Conservation (phyloP, 2,888 invertebrate species). For the Adineta ricciae region DNA sequence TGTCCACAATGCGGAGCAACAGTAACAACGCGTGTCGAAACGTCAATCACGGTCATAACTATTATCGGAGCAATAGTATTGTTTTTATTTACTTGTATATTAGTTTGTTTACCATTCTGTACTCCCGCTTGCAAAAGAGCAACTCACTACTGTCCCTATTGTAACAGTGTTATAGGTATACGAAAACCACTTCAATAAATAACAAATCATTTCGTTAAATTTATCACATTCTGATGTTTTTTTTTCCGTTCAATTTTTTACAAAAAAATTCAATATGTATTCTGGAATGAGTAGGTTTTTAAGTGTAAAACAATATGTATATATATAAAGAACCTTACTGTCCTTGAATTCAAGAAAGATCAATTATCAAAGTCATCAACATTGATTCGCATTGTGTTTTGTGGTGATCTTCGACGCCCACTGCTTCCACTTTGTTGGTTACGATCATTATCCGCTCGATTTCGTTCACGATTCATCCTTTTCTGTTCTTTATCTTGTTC, state of each 20-base stretch:
- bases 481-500: not conserved
- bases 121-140: not conserved
- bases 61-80: not conserved
- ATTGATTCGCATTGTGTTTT: not conserved
- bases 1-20: not conserved
- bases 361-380: not conserved
- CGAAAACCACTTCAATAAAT: not conserved
- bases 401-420: not conserved
- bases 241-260: not conserved
- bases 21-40: not conserved
- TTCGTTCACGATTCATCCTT: not conserved
- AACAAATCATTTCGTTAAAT: not conserved
- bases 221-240: not conserved
- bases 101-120: not conserved
- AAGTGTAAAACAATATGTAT: not conserved
- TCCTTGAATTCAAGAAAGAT: not conserved
- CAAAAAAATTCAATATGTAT: not conserved
- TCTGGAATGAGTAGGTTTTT: not conserved
- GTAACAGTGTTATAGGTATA: not conserved
- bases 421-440: not conserved
- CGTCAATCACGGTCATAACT: not conserved
- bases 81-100: not conserved
- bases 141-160: not conserved
- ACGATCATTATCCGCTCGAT: conserved; percentile 2
- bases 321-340: not conserved